Evolutionary conservation across 2,797 vertebrate genomes (phyloP).

Genomic region (Tokudaia tokunoshimensis): DNA sequence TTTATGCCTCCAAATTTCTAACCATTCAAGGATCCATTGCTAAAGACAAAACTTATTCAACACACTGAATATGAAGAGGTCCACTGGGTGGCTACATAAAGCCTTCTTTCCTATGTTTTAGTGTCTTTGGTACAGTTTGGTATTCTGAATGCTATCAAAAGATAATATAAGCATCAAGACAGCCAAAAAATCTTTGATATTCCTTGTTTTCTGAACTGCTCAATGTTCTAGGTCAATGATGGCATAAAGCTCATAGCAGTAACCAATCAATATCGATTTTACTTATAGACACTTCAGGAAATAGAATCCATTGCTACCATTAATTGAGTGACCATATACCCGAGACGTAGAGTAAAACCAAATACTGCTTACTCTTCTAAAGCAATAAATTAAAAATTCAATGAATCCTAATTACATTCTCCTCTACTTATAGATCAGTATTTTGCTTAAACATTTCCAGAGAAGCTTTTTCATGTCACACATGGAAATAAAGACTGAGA

Average conservation of each 20-base stretch:
- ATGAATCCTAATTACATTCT: neutral
- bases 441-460: neutral
- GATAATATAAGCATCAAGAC: neutral
- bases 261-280: too few relatives aligned
- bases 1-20: too few relatives aligned
- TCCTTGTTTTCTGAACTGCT: too few relatives aligned
- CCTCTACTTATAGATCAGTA: neutral
- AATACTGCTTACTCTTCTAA: neutral
- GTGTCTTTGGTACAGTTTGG: neutral
- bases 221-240: neutral
- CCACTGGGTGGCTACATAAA: neutral
- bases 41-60: too few relatives aligned
- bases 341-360: neutral
- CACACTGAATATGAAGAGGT: neutral
- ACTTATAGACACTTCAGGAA: neutral
- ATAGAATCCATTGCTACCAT: neutral
- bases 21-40: neutral
- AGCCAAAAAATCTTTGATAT: too few relatives aligned
- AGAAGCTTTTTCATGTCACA: neutral
- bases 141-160: neutral
- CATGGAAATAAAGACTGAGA: neutral
- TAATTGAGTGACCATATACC: neutral
- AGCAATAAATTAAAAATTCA: neutral
- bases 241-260: too few relatives aligned
- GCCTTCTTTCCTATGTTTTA: neutral